Conservation (phyloP, 2,797 vertebrate genomes). For the Basileuterus tristriatus region DNA sequence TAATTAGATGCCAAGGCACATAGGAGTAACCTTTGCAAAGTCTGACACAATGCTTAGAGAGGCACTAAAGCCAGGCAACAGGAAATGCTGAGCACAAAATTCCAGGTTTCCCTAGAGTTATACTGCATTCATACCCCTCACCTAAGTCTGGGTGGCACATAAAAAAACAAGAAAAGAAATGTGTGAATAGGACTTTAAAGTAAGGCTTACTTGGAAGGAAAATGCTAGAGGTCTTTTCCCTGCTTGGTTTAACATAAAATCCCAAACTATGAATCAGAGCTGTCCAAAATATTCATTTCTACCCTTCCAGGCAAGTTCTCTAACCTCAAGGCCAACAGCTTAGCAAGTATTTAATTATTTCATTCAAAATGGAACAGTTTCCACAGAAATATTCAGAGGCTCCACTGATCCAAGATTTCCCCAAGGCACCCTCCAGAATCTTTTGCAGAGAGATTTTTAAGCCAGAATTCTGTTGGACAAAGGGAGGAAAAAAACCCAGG, state of each 20-base stretch:
- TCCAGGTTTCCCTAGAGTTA: neutral
- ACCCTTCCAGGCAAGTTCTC: neutral
- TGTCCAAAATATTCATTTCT: neutral
- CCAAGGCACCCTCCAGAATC: neutral
- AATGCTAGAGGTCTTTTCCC: neutral
- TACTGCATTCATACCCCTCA: neutral
- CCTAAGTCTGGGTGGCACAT: neutral
- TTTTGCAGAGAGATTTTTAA: neutral
- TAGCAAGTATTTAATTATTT: slow-evolving; percentile 19
- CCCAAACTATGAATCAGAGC: neutral
- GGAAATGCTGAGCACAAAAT: neutral
- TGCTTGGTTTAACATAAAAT: neutral
- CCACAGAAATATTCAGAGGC: neutral
- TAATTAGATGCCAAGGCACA: neutral
- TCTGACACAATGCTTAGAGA: neutral
- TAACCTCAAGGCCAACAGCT: neutral
- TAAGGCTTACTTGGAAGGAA: neutral
- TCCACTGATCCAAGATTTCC: neutral
- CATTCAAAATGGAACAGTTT: slow-evolving; percentile 23
- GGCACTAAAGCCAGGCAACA: neutral
- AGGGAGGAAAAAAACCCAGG: neutral
- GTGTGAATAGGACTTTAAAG: neutral
- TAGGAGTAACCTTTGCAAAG: neutral
- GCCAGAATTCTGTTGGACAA: neutral
- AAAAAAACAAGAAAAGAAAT: neutral